A percentile compares a stretch with the other conserved stretches of the same genome.
Conservation (phyloP, 2,113 vertebrate species). For the Sphyrna mokarran region DNA sequence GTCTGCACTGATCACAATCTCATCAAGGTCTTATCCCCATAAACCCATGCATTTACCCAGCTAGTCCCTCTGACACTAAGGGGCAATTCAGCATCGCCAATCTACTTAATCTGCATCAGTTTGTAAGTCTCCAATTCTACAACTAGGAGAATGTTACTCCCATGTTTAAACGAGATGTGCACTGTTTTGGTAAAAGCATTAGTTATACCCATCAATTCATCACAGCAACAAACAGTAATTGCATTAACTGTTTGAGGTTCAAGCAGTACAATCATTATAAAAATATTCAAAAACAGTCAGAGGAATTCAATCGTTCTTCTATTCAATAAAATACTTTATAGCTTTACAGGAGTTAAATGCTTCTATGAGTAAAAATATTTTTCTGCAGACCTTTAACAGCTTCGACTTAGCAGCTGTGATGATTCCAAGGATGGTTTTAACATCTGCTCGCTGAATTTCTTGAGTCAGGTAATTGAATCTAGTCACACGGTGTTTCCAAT, state of each 20-base stretch:
- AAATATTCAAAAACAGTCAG: not conserved
- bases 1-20: too few species aligned
- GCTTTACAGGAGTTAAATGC: not conserved
- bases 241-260: not conserved
- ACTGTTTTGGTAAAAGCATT: not conserved
- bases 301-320: not conserved
- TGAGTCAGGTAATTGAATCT: slow-evolving; percentile 12
- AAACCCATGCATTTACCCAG: too few species aligned
- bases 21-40: too few species aligned
- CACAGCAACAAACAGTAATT: not conserved
- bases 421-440: slow-evolving; percentile 12
- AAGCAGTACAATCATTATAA: not conserved
- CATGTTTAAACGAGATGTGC: not conserved
- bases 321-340: not conserved
- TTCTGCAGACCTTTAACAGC: slow-evolving; percentile 5
- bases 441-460: slow-evolving; percentile 17
- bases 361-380: not conserved
- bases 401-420: slow-evolving; percentile 31
- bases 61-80: too few species aligned
- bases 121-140: not conserved
- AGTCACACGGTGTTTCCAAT: not conserved
- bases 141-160: not conserved
- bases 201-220: not conserved
- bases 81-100: too few species aligned
- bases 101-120: not conserved